Percentiles rank a stretch among this genome's conserved stretches.
Conservation (phyloP, 2,113 vertebrate species). For the Chrysemys picta region DNA sequence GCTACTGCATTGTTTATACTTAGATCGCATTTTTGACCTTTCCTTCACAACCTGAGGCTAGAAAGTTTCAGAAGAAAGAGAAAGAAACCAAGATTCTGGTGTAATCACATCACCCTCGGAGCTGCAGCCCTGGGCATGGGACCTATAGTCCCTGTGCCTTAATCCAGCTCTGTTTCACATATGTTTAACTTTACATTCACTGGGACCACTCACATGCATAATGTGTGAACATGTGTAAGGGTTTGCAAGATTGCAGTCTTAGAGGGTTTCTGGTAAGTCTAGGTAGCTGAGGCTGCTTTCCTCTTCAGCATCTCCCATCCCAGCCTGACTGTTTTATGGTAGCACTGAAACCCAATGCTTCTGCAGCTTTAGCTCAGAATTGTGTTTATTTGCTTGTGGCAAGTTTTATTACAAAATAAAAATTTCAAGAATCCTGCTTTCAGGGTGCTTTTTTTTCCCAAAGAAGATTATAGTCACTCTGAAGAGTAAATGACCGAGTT, state of each 20-base stretch:
- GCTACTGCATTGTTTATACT: background rate
- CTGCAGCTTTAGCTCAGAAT: constrained; percentile 54
- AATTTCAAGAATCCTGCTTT: constrained; percentile 56
- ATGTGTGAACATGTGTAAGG: background rate
- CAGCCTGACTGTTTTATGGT: constrained; percentile 53
- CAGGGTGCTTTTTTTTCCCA: background rate
- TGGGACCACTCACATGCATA: background rate
- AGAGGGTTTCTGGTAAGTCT: background rate
- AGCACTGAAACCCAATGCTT: constrained; percentile 61
- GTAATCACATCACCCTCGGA: background rate
- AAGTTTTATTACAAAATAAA: constrained; percentile 71
- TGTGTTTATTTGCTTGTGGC: constrained; percentile 70
- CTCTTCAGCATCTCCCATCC: constrained; percentile 54
- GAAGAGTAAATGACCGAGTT: constrained; percentile 41
- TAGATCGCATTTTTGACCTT: constrained; percentile 23
- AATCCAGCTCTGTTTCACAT: background rate
- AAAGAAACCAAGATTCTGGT: background rate
- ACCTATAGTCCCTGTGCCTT: background rate
- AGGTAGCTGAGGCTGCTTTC: constrained; percentile 17
- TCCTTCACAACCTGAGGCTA: background rate
- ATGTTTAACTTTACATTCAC: background rate
- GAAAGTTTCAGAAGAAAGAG: background rate
- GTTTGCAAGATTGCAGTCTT: background rate
- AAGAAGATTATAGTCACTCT: constrained; percentile 54
- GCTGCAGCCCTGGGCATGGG: background rate